Evolutionary conservation across 1,140 invertebrate genomes (phyloP).

Genomic region (Zaprionus nigranus): DNA sequence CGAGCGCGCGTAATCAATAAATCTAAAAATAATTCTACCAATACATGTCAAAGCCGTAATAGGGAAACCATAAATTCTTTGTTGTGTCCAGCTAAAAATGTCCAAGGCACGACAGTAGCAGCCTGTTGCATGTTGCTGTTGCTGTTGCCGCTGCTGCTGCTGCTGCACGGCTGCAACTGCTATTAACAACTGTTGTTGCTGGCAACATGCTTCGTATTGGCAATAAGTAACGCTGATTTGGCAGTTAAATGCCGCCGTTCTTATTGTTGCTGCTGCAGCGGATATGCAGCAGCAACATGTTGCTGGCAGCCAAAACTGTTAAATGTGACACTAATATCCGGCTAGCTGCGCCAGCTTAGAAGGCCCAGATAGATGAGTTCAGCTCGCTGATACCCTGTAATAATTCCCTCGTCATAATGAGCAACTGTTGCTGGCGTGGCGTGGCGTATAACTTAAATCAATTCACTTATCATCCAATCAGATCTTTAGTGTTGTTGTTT

Average conservation of each 20-base stretch:
- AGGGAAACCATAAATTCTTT: conserved; percentile 84
- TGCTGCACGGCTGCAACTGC: conserved; percentile 55
- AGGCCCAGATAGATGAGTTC: not conserved
- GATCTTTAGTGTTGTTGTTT: conserved; percentile 7
- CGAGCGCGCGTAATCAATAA: conserved; percentile 83
- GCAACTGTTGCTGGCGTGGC: conserved; percentile 37
- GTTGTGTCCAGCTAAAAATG: conserved; percentile 76
- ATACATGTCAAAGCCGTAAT: conserved; percentile 84
- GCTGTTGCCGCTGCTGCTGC: conserved; percentile 42
- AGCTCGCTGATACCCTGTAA: not conserved
- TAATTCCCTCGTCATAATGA: conserved; percentile 48
- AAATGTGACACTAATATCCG: conserved; percentile 80
- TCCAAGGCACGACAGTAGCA: conserved; percentile 75
- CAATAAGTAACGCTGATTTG: conserved; percentile 83
- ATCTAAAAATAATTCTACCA: conserved; percentile 84
- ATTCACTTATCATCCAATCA: conserved; percentile 2
- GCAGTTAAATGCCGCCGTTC: conserved; percentile 74
- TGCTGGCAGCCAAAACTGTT: conserved; percentile 76
- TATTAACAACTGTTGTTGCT: conserved; percentile 72
- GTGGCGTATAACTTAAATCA: conserved; percentile 21
- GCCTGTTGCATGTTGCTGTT: conserved; percentile 67
- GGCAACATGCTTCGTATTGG: conserved; percentile 75
- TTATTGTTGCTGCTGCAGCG: conserved; percentile 42
- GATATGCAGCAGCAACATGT: conserved; percentile 77
- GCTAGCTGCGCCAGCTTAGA: conserved; percentile 42